Conservation (phyloP, 2,888 invertebrate species). For the Leucania comma region DNA sequence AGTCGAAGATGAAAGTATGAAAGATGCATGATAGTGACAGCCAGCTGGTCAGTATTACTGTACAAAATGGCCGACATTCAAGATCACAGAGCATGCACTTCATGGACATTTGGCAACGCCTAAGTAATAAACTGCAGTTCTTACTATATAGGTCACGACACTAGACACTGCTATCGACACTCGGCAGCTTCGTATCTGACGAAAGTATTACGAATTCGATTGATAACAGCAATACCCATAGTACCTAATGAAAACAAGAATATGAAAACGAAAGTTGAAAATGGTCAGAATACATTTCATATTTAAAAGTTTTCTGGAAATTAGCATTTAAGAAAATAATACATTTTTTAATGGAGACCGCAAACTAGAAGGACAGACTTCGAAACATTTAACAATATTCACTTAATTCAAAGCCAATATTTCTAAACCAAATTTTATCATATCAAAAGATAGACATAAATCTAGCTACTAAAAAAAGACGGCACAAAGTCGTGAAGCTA, state of each 20-base stretch:
- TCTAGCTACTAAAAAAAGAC: neutral
- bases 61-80: neutral
- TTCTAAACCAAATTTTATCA: no score
- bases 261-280: neutral
- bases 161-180: neutral
- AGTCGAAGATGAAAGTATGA: no score
- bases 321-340: no score
- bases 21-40: neutral
- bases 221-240: neutral
- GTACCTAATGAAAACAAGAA: neutral
- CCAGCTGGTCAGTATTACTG: neutral
- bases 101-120: conserved; percentile 8
- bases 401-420: neutral
- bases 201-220: no score
- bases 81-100: neutral
- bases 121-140: conserved; percentile 4
- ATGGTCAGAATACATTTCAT: neutral
- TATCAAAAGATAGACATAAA: neutral
- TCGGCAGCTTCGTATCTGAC: neutral
- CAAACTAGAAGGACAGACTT: neutral
- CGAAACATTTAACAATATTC: no score
- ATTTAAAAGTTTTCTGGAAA: neutral
- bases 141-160: neutral
- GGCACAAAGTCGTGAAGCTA: neutral
- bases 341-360: neutral